phyloP scores from a whole-genome alignment of 2,888 invertebrate species.

The Coecobrya sp. region DNA sequence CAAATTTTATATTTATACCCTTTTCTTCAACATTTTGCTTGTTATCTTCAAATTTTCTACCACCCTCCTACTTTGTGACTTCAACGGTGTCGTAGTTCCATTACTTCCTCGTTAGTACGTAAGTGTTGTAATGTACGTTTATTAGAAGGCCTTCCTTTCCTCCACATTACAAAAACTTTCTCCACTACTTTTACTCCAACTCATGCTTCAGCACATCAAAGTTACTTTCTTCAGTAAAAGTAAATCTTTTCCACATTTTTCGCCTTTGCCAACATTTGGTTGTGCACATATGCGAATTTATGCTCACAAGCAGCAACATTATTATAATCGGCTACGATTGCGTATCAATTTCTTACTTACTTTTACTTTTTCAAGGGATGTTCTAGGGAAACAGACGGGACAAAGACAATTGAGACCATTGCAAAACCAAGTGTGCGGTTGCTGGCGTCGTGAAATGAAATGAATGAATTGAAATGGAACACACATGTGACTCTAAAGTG shows the following conservation, averaged over 20 bases:
- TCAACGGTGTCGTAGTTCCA: constrained; percentile 2
- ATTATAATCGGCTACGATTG: neutral
- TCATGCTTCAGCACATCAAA: neutral
- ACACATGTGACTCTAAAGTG: constrained; percentile 1
- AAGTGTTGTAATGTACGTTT: neutral
- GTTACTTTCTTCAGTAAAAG: neutral
- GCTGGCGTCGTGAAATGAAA: constrained; percentile 3
- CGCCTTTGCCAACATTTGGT: neutral
- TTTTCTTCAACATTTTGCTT: too few relatives aligned
- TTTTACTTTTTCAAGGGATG: constrained; percentile 26
- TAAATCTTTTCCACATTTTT: neutral
- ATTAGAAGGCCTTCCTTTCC: neutral
- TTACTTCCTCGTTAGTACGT: neutral
- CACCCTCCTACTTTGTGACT: neutral
- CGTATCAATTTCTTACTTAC: constrained; percentile 44
- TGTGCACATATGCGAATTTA: neutral
- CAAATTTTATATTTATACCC: too few relatives aligned
- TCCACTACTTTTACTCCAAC: neutral
- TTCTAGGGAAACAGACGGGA: constrained; percentile 62
- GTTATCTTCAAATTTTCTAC: too few relatives aligned
- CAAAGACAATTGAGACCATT: constrained; percentile 58
- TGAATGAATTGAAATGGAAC: constrained; percentile 49
- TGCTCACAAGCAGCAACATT: neutral
- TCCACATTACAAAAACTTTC: neutral
- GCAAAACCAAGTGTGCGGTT: neutral